Percentiles rank a stretch among this genome's conserved stretches.
Evolutionary conservation across 2,888 invertebrate genomes (phyloP).

Genomic region (Lasioglossum vierecki): DNA sequence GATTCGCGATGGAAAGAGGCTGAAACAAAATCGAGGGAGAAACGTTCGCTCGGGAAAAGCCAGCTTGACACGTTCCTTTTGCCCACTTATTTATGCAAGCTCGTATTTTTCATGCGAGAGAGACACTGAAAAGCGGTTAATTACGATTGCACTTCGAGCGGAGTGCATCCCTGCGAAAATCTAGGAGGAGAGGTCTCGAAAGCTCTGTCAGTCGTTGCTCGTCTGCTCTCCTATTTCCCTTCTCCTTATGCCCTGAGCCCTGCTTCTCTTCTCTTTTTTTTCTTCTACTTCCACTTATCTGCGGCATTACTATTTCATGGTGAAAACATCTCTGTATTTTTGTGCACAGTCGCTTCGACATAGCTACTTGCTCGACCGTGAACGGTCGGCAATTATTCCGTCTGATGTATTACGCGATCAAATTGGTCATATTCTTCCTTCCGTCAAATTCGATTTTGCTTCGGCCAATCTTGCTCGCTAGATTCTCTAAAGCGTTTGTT

Average conservation of each 20-base stretch:
- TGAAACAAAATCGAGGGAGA: conserved; percentile 44
- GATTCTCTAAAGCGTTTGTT: no score
- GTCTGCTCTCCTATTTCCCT: conserved; percentile 46
- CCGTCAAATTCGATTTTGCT: neutral
- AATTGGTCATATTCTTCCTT: neutral
- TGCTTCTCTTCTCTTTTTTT: neutral
- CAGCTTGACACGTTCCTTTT: conserved; percentile 63
- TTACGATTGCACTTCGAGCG: conserved; percentile 72
- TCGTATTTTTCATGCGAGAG: conserved; percentile 70
- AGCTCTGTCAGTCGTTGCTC: conserved; percentile 60
- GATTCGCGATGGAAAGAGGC: conserved; percentile 19
- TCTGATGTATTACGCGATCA: neutral
- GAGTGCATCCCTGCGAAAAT: conserved; percentile 64
- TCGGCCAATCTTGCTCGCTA: neutral
- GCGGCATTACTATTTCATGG: conserved; percentile 49
- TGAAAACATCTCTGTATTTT: conserved; percentile 29
- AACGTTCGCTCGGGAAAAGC: conserved; percentile 31
- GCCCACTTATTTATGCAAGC: conserved; percentile 69
- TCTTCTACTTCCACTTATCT: conserved; percentile 33
- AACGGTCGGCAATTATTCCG: conserved; percentile 20
- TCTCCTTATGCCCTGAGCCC: neutral
- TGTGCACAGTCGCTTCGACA: neutral
- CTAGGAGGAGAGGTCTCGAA: conserved; percentile 53
- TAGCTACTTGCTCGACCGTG: conserved; percentile 9
- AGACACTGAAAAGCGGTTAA: conserved; percentile 72